Percentiles rank a stretch among this genome's conserved stretches.
Conservation (phyloP, 2,888 invertebrate genomes). For the Mimachlamys varia region DNA sequence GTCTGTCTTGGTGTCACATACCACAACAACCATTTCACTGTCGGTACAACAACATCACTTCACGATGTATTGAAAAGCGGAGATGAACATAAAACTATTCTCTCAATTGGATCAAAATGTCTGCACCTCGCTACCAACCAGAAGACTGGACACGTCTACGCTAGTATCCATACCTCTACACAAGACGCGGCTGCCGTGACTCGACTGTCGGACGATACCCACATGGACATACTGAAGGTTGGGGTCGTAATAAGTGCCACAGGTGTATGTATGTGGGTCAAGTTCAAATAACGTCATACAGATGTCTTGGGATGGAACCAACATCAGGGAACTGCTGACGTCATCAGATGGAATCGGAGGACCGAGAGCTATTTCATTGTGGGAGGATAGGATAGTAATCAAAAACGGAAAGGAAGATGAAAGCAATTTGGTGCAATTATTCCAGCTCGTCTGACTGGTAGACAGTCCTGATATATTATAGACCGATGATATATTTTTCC, state of each 20-base stretch:
- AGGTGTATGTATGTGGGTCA: not conserved
- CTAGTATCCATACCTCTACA: not conserved
- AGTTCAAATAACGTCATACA: not conserved
- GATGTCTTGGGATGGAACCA: not conserved
- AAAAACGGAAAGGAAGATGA: not conserved
- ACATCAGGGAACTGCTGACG: constrained; percentile 8
- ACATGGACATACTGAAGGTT: not conserved
- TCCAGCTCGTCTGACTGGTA: not conserved
- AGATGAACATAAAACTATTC: not conserved
- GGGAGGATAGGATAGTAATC: not conserved
- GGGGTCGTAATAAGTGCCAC: not conserved
- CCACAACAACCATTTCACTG: not conserved
- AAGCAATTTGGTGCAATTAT: not conserved
- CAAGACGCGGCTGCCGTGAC: not conserved
- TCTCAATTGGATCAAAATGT: not conserved
- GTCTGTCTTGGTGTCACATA: not conserved
- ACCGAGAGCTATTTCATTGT: not conserved
- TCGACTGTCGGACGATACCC: not conserved
- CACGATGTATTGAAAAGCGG: not conserved
- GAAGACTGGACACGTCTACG: not conserved
- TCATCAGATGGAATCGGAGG: not conserved
- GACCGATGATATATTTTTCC: too few species aligned
- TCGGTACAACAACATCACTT: not conserved
- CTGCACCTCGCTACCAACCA: not conserved
- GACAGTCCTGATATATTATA: too few species aligned